phyloP scores from a whole-genome alignment of 1,140 invertebrate genomes.

The Temnothorax longispinosus region DNA sequence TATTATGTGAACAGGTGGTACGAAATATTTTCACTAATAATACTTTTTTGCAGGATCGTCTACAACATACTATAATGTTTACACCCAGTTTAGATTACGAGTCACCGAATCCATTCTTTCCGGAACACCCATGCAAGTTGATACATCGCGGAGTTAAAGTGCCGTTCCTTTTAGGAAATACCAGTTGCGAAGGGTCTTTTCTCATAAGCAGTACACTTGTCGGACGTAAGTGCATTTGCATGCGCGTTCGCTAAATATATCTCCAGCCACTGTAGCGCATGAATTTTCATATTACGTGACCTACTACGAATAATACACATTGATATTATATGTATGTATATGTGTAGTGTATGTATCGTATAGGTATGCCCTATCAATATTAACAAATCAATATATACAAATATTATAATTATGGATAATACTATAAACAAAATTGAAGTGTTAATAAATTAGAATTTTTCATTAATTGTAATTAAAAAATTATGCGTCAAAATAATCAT shows the following conservation, averaged over 20 bases:
- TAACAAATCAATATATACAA: too few relatives aligned
- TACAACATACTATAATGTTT: slow-evolving; percentile 64
- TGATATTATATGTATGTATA: not conserved
- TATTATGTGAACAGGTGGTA: not conserved
- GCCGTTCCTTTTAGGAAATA: slow-evolving; percentile 88
- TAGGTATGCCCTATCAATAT: too few relatives aligned
- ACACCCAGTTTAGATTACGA: slow-evolving; percentile 75
- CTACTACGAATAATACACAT: not conserved
- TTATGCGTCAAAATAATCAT: not conserved
- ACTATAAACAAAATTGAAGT: not conserved
- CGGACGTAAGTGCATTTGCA: not conserved
- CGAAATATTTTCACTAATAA: not conserved
- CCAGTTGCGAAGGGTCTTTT: slow-evolving; percentile 86
- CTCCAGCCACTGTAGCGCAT: not conserved
- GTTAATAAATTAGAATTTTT: not conserved
- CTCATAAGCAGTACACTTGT: slow-evolving; percentile 77
- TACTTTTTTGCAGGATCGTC: slow-evolving; percentile 68
- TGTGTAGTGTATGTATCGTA: not conserved
- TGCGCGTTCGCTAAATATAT: not conserved
- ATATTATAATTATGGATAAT: not conserved
- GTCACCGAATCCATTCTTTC: slow-evolving; percentile 82
- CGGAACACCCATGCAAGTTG: slow-evolving; percentile 76
- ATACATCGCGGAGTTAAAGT: slow-evolving; percentile 85
- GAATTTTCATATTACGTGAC: not conserved
- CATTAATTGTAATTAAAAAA: not conserved